Conservation (phyloP, 2,113 vertebrate genomes). For the Silurus meridionalis region DNA sequence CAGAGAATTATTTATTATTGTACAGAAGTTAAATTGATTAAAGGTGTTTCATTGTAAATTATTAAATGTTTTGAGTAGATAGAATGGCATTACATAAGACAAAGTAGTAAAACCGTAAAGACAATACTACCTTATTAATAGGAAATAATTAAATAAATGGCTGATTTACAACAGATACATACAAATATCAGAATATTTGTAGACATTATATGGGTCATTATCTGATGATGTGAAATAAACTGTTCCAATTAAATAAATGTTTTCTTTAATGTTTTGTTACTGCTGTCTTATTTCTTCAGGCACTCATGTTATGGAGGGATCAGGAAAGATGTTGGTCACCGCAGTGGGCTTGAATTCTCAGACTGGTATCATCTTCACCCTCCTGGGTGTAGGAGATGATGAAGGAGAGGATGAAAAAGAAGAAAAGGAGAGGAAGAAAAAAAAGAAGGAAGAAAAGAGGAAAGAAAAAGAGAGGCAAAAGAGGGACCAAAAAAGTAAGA, state of each 20-base stretch:
- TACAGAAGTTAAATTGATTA: not conserved
- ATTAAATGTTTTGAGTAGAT: not conserved
- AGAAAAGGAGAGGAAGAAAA: constrained; percentile 65
- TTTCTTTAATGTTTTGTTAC: not conserved
- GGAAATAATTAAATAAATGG: not conserved
- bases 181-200: not conserved
- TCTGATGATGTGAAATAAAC: not conserved
- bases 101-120: not conserved
- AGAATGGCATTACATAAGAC: not conserved
- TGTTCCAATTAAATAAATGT: not conserved
- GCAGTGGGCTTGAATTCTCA: constrained; percentile 96
- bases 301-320: constrained; percentile 98
- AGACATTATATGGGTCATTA: not conserved
- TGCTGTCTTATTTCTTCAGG: constrained; percentile 67
- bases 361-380: constrained; percentile 94
- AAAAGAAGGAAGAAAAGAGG: constrained; percentile 47
- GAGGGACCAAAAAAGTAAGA: constrained; percentile 67
- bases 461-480: constrained; percentile 62
- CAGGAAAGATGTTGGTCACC: constrained; percentile 92
- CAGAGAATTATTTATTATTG: not conserved
- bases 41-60: not conserved
- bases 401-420: constrained; percentile 82
- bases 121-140: not conserved
- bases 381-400: constrained; percentile 87
- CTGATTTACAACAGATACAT: not conserved